phyloP scores from a whole-genome alignment of 1,140 invertebrate species.

The Trichonephila clavipes region DNA sequence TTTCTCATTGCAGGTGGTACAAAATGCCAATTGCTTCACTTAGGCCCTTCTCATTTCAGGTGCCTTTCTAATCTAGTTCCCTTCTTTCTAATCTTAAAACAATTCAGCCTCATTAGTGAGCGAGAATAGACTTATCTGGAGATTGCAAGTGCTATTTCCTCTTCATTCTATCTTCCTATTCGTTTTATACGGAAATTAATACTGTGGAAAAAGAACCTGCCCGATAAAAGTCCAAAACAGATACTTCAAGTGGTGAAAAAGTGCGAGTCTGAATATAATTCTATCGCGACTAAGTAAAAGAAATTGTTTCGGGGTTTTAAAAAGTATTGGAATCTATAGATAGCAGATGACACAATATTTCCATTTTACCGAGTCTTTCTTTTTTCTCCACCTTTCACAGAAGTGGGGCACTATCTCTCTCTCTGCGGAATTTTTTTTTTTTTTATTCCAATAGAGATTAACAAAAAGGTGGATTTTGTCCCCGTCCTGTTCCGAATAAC shows the following conservation, averaged over 20 bases:
- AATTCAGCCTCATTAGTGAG: conserved; percentile 20
- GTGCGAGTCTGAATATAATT: not conserved
- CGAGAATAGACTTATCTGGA: conserved; percentile 11
- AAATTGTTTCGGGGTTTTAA: conserved; percentile 1
- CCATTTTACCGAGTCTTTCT: not conserved
- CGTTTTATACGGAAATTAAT: conserved; percentile 49
- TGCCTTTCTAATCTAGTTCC: conserved; percentile 80
- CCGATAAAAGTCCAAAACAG: not conserved
- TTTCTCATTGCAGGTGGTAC: not conserved
- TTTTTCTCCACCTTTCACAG: no score
- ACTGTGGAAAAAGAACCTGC: not conserved
- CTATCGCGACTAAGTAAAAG: not conserved
- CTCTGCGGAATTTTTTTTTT: no score
- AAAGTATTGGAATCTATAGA: conserved; percentile 40
- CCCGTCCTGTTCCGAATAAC: not conserved
- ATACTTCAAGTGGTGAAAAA: not conserved
- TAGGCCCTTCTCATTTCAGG: conserved; percentile 82
- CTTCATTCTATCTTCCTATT: not conserved
- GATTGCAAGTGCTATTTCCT: conserved; percentile 26
- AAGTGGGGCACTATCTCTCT: no score
- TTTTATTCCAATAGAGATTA: no score
- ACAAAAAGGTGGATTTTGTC: no score
- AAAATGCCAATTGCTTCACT: conserved; percentile 14
- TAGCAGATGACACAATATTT: conserved; percentile 50
- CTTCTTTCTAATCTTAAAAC: not conserved